phyloP scores from a whole-genome alignment of 2,888 invertebrate genomes.

The Osedax fenrisi region DNA sequence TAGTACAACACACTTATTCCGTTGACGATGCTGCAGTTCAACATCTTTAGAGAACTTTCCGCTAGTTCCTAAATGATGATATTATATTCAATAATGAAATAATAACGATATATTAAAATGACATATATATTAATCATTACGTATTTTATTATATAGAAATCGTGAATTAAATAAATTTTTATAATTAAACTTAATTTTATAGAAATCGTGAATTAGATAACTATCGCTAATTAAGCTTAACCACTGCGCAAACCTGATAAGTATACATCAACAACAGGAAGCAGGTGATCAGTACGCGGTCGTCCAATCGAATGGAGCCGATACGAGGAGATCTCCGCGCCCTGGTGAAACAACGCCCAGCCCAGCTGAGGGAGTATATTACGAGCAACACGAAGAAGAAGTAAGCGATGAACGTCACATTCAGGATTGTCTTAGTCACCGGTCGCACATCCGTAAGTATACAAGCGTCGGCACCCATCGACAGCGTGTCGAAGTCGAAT shows the following conservation, averaged over 20 bases:
- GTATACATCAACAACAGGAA: conserved; percentile 27
- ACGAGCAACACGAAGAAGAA: conserved; percentile 14
- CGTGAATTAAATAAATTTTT: too few relatives aligned
- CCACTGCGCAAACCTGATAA: conserved; percentile 21
- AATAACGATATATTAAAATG: too few relatives aligned
- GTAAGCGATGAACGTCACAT: conserved; percentile 17
- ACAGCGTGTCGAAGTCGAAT: conserved; percentile 9
- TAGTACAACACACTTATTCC: conserved; percentile 26
- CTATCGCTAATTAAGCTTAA: too few relatives aligned
- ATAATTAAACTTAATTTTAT: too few relatives aligned
- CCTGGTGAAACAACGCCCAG: conserved; percentile 12
- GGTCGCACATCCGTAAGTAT: conserved; percentile 9
- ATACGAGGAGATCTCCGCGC: conserved; percentile 9
- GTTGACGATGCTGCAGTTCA: conserved; percentile 25
- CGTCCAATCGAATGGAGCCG: not conserved
- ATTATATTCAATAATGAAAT: too few relatives aligned
- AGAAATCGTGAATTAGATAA: too few relatives aligned
- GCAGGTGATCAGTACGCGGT: conserved; percentile 15
- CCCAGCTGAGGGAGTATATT: conserved; percentile 11
- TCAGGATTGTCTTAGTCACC: conserved; percentile 18
- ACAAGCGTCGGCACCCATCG: conserved; percentile 13
- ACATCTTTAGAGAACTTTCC: conserved; percentile 24
- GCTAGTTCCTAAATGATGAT: conserved; percentile 19
- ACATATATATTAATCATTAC: too few relatives aligned
- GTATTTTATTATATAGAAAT: too few relatives aligned